phyloP scores from a whole-genome alignment of 2,888 invertebrate genomes.

The Vandiemenella viatica region DNA sequence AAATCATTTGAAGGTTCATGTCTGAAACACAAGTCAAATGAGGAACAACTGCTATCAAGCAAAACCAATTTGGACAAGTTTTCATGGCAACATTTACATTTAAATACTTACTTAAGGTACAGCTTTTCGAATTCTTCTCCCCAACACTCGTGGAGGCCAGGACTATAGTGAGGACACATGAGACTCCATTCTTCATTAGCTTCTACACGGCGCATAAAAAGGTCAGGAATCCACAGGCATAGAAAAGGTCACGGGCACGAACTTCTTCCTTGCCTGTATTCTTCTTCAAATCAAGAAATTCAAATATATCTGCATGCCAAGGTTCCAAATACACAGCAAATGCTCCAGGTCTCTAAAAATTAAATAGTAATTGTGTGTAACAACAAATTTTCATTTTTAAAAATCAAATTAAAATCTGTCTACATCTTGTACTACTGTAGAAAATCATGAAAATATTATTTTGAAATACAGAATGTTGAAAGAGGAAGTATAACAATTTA shows the following conservation, averaged over 20 bases:
- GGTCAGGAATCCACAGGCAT: conserved; percentile 96
- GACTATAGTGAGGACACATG: conserved; percentile 92
- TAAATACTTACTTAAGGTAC: conserved; percentile 45
- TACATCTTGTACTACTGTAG: no score
- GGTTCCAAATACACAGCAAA: conserved; percentile 97
- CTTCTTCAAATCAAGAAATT: conserved; percentile 86
- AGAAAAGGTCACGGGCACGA: conserved; percentile 89
- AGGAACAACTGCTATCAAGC: no score
- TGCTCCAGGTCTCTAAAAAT: conserved; percentile 67
- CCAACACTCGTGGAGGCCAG: conserved; percentile 82
- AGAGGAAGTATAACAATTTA: no score
- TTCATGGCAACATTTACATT: no score
- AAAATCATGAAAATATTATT: no score
- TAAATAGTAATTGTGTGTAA: background rate
- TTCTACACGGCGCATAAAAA: conserved; percentile 93
- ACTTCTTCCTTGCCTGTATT: conserved; percentile 91
- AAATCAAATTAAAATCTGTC: no score
- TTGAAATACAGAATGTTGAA: no score
- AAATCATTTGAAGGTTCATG: no score
- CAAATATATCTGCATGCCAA: conserved; percentile 96
- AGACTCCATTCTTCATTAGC: conserved; percentile 75
- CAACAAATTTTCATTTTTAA: no score
- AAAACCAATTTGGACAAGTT: no score
- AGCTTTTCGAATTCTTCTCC: conserved; percentile 86
- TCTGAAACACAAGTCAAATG: no score